Base-by-base conservation (phyloP, 2,113 vertebrate species). In the Tretioscincus oriximinensis region DNA sequence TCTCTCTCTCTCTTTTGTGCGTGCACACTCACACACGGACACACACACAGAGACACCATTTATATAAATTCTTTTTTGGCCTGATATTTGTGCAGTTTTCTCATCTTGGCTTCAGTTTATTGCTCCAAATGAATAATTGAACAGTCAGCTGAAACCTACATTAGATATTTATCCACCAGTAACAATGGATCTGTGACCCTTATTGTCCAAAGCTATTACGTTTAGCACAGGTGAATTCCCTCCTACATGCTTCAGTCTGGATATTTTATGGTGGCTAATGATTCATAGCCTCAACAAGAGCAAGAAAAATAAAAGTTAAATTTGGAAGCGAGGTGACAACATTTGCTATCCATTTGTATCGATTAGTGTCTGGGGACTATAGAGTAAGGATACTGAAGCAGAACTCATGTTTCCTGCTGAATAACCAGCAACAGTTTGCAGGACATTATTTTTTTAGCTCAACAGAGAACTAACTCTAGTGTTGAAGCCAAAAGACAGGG, bases 401-500 rank as follows among this genome's bases (percentile, higher is more conserved):
- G 89, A 74, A 89, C 35, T 73, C 7, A 58, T 49, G 69, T 18
- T 64, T 45, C 68, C 45, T 88, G 9, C 0, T 0, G 65, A 18
- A 47, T 89, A 88, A 87, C 66, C 3, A 58, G 63, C 45, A 71
- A 16, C 7, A 54, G 5, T 77, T 77, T 67, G 6, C 54, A 81
- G 76, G 73, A 75, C 16, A 66, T 58, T 1, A 74, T 77, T 21
- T 70, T n/a, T 21, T 58, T 68, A 67, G 67, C 64, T 51, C 73
- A 83, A 86, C 31, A 54, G 35, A 68, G 47, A 90, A 89, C 81
- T 87, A 12, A 80, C 7, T 28, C 16, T 14, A 29, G n/a, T 75
- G 47, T n/a, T 28, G n/a, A 73, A 73, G 31, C 63, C 74, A 49
- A 78, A 45, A 87, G 90, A 88, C 76, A 93, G 92, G 84, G 87